Base-by-base conservation (phyloP, 2,797 vertebrate genomes). In the Glossophaga mutica region DNA sequence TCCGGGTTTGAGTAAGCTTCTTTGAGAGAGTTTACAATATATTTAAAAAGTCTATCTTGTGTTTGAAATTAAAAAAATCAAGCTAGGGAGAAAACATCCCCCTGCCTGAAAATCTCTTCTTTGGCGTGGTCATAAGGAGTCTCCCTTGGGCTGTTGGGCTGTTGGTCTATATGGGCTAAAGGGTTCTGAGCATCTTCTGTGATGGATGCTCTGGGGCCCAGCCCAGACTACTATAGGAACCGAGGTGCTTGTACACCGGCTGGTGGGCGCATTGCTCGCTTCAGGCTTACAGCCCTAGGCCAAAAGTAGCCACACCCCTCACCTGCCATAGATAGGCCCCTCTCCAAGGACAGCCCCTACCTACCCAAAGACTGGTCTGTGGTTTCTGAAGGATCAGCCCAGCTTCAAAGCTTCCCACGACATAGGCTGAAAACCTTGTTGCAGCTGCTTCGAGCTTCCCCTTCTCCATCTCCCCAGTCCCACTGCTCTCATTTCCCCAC, bases 21-120 rank as follows among this genome's bases (percentile, higher is more conserved):
- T 84, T 87, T 76, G 39, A 81, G 15, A 29, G 29, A 50, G n/a
- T 55, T 26, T 93, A 62, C 6, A 68, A 68, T 50, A 78, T 84
- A 84, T 59, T 79, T 1, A 37, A 18, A 73, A 94, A 16, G 34
- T 1, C 26, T 70, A 6, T 34, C 70, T 79, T 65, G 18, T 34
- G 12, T 46, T 96, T 50, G 8, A 21, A 21, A 32, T 48, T 48
- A 52, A 55, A 85, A 57, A 52, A 11, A 12, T 24, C 22, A 90
- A 44, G 4, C 29, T 44, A 48, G 42, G 22, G 42, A 68, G 21
- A 22, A 87, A 68, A 34, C 21, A 2, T 0, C 8, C 21, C 90
- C 2, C 6, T 19, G 1, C 26, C 3, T 7, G 11, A 9, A 22
- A 22, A 26, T 9, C 21, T 92, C 29, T 24, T 48, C 24, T 73